Evolutionary conservation across 1,140 invertebrate genomes (phyloP), one percentile per base, ranked within the genome.

Genomic region (Phortica variegata): DNA sequence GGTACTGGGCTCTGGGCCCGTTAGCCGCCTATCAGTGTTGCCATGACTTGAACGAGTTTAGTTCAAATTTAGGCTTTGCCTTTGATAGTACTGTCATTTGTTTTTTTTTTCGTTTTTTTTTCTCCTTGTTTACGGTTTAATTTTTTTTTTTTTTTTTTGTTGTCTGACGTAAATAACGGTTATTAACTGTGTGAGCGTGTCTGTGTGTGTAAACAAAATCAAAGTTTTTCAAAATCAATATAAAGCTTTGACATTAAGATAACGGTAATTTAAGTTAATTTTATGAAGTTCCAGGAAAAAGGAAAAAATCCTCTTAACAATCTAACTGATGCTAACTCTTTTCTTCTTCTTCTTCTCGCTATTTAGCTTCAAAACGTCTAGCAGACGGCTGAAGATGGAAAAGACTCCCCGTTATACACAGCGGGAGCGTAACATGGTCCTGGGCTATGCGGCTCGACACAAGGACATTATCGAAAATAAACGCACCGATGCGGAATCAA

Each of bases 371-470:
- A 74, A 60, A 60, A 74, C 71, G 70, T 68, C 70, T 68, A 54
- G 66, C 60, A 74, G 65, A 57, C 61, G 71, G 54, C 52, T 74
- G 51, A 74, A 74, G 61, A 75, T 75, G 72, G 72, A 75, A 56
- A 75, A 75, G 65, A 75, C 72, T 75, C 72, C 72, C 66, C 72
- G 72, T 44, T 75, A 75, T 54, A 75, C 72, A 43, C 72, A 75
- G 58, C 72, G 72, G 69, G 72, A 75, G 69, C 72, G 72, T n/a
- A 75, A 75, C 20, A 75, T 75, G 72, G 72, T 75, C 31, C 57
- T 75, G 31, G 55, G 65, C 29, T 75, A 68, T 56, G 72, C 72
- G 34, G 72, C 72, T 43, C 68, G 73, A 47, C 68, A 75, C 49
- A 75, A 75, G 49, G 72, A 75, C 42, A 61, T 75, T 33, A 75